Evolutionary conservation across 1,140 invertebrate genomes (phyloP).

Genomic region (Lordiphosa clarofinis): DNA sequence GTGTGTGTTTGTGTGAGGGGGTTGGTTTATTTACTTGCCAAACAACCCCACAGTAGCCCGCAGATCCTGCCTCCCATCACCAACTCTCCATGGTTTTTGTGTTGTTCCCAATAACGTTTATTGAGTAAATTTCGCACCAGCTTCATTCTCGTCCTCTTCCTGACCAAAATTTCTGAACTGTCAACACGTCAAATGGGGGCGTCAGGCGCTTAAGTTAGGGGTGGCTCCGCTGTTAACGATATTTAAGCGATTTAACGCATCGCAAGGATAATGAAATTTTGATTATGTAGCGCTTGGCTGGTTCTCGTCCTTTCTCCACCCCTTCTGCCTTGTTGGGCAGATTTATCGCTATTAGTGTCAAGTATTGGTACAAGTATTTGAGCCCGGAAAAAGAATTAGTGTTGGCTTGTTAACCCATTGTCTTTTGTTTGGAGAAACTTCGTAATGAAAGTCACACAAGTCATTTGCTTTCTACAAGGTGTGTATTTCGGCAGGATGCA

Average conservation of each 20-base stretch:
- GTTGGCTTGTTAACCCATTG: not conserved
- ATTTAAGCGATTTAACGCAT: constrained; percentile 78
- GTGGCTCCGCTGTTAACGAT: constrained; percentile 53
- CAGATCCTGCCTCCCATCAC: constrained; percentile 5
- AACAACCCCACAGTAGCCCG: constrained; percentile 53
- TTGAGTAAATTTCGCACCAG: constrained; percentile 75
- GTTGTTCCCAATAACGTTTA: constrained; percentile 62
- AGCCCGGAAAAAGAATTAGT: constrained; percentile 9
- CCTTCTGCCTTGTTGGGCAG: constrained; percentile 18
- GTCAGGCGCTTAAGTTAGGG: constrained; percentile 15
- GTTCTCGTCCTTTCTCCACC: constrained; percentile 1
- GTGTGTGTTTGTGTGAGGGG: constrained; percentile 31
- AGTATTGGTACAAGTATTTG: constrained; percentile 23
- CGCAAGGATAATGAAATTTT: constrained; percentile 76
- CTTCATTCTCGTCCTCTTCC: constrained; percentile 45
- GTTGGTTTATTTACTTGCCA: constrained; percentile 69
- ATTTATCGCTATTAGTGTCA: constrained; percentile 51
- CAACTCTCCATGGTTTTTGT: constrained; percentile 9
- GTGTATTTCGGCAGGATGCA: too few species aligned
- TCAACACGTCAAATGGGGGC: constrained; percentile 67
- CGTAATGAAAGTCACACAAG: too few species aligned
- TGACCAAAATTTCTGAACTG: constrained; percentile 51
- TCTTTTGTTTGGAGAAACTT: too few species aligned
- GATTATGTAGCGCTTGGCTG: constrained; percentile 72
- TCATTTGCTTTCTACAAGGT: too few species aligned